phyloP scores from a whole-genome alignment of 2,113 vertebrate species.

The Phyllostomus discolor region DNA sequence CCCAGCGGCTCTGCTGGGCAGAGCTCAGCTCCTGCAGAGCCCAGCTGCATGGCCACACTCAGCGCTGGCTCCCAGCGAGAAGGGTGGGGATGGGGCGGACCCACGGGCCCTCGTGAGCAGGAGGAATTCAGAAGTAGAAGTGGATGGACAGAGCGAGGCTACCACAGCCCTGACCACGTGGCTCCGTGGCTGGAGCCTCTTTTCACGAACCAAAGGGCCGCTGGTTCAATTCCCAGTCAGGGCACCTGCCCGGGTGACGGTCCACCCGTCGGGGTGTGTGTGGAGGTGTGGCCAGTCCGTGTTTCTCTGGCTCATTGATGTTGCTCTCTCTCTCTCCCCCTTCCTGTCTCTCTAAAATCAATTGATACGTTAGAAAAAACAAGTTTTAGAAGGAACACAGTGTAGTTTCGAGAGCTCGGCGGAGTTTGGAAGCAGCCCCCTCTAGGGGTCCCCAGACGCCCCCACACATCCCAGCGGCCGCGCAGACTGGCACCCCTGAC shows the following conservation, averaged over 20 bases:
- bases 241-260: too few relatives aligned
- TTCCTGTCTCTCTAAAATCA: too few relatives aligned
- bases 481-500: neutral
- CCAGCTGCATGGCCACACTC: fast-evolving
- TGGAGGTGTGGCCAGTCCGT: too few relatives aligned
- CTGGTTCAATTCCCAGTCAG: too few relatives aligned
- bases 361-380: too few relatives aligned
- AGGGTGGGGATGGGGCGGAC: fast-evolving
- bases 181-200: too few relatives aligned
- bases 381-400: too few relatives aligned
- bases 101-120: neutral
- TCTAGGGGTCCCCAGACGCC: fast-evolving
- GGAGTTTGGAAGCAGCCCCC: neutral
- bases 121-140: neutral
- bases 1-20: neutral
- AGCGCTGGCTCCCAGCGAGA: fast-evolving
- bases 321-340: too few relatives aligned
- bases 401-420: neutral
- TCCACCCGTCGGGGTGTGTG: too few relatives aligned
- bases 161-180: too few relatives aligned
- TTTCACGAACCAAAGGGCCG: too few relatives aligned
- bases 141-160: neutral
- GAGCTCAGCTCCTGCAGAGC: fast-evolving
- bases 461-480: fast-evolving
- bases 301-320: too few relatives aligned